A percentile compares a stretch with the other conserved stretches of the same genome.
Conservation (phyloP, 2,113 vertebrate species). For the Eleginops maclovinus region DNA sequence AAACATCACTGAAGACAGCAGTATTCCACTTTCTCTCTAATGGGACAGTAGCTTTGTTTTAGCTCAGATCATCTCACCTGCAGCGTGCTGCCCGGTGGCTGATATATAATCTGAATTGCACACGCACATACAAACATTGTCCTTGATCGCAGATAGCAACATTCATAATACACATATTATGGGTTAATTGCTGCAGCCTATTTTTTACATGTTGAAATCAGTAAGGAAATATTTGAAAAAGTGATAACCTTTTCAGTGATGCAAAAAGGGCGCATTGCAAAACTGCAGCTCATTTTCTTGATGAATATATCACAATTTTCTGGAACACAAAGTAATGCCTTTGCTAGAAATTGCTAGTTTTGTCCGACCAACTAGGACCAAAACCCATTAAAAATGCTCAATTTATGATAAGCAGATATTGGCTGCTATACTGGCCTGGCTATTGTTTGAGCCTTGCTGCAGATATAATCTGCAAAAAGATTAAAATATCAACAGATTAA, state of each 20-base stretch:
- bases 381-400: not conserved
- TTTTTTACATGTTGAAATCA: not conserved
- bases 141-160: not conserved
- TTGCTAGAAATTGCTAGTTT: not conserved
- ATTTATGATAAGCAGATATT: not conserved
- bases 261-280: not conserved
- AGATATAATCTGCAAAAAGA: not conserved
- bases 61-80: conserved; percentile 65
- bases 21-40: conserved; percentile 37
- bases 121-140: conserved; percentile 17
- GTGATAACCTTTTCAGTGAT: not conserved
- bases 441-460: not conserved
- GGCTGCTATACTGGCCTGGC: not conserved
- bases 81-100: conserved; percentile 42
- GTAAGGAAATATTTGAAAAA: not conserved
- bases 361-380: not conserved
- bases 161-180: not conserved
- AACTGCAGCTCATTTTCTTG: not conserved
- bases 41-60: conserved; percentile 42
- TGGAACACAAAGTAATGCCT: not conserved
- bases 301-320: not conserved
- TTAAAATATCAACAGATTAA: not conserved
- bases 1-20: conserved; percentile 29
- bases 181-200: not conserved
- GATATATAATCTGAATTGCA: conserved; percentile 47